Evolutionary conservation across 2,888 invertebrate genomes (phyloP).

Genomic region (Apantesis nais): DNA sequence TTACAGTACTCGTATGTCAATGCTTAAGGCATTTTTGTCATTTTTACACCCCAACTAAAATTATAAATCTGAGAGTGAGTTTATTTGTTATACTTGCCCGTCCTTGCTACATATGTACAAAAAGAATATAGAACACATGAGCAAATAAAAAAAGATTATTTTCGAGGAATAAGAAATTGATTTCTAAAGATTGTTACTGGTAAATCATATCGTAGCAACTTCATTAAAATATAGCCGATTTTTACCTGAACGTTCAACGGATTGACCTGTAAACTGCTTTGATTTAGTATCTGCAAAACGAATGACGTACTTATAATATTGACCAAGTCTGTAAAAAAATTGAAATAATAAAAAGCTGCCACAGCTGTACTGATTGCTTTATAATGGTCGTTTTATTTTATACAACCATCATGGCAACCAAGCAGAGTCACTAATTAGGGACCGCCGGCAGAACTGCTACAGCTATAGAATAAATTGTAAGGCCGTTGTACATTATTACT

Average conservation of each 20-base stretch:
- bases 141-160: background rate
- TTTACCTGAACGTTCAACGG: constrained; percentile 1
- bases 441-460: no score
- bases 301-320: background rate
- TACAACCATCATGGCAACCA: no score
- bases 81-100: background rate
- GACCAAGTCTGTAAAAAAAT: background rate
- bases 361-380: background rate
- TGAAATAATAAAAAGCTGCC: background rate
- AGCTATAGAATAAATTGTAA: no score
- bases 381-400: background rate
- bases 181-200: background rate
- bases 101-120: background rate
- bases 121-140: background rate
- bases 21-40: background rate
- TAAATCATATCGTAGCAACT: no score
- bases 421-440: no score
- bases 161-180: background rate
- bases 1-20: no score
- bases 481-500: no score
- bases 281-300: constrained; percentile 4
- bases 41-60: background rate
- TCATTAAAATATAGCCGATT: background rate
- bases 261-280: background rate
- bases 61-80: background rate